Conservation (phyloP, 1,140 invertebrate species). For the Eueides isabella region DNA sequence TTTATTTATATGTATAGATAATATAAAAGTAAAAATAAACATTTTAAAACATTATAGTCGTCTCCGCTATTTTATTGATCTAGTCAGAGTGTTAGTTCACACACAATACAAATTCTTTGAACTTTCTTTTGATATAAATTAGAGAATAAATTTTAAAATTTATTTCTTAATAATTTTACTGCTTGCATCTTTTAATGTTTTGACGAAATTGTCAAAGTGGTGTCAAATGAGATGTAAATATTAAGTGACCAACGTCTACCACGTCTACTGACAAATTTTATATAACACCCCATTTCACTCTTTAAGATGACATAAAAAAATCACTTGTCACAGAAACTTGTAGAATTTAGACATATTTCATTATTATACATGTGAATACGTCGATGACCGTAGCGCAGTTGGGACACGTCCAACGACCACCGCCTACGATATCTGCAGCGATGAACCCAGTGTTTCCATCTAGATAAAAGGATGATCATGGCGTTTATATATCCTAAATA, state of each 20-base stretch:
- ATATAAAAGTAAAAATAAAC: no score
- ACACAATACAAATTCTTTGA: not conserved
- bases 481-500: not conserved
- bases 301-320: not conserved
- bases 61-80: not conserved
- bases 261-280: not conserved
- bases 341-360: not conserved
- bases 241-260: not conserved
- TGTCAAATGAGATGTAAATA: not conserved
- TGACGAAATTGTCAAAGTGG: conserved; percentile 5
- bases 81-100: not conserved
- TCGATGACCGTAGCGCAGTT: not conserved
- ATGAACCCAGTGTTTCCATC: not conserved
- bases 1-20: no score
- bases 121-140: not conserved
- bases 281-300: not conserved
- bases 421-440: not conserved
- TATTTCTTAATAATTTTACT: not conserved
- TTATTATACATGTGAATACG: not conserved
- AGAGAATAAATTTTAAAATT: not conserved
- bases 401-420: not conserved
- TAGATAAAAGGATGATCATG: not conserved
- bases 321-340: not conserved
- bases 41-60: not conserved
- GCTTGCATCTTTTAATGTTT: not conserved